Percentiles rank a stretch among this genome's conserved stretches.
phyloP scores from a whole-genome alignment of 2,888 invertebrate species.

The Prenolepis imparis region DNA sequence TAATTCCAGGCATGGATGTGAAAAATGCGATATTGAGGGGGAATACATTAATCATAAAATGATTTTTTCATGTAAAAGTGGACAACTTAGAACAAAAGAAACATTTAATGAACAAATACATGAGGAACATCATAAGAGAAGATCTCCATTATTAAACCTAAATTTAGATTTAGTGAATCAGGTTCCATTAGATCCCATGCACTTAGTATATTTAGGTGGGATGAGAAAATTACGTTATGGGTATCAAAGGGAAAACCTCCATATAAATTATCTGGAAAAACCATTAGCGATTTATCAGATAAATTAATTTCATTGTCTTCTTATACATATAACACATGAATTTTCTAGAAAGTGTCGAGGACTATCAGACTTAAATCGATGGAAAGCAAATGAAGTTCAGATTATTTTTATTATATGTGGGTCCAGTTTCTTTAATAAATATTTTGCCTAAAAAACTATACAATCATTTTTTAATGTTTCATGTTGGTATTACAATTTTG shows the following conservation, averaged over 20 bases:
- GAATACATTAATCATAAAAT: neutral
- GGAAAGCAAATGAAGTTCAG: neutral
- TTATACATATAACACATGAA: neutral
- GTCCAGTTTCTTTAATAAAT: neutral
- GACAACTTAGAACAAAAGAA: neutral
- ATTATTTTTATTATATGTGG: neutral
- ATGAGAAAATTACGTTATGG: neutral
- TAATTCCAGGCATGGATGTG: neutral
- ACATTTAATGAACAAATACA: neutral
- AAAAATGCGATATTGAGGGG: neutral
- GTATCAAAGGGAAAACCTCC: neutral
- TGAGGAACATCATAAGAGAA: neutral
- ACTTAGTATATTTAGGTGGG: neutral
- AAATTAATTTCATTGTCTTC: constrained; percentile 5
- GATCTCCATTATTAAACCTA: neutral
- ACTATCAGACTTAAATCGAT: neutral
- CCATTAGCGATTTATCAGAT: neutral
- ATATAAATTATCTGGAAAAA: neutral
- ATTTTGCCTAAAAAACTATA: neutral
- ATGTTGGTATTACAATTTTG: constrained; percentile 15
- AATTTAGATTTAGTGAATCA: neutral
- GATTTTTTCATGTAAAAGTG: neutral
- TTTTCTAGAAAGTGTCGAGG: neutral
- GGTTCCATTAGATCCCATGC: constrained; percentile 20
- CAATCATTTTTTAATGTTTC: constrained; percentile 10